phyloP scores from a whole-genome alignment of 2,113 vertebrate species.

The Callorhinus ursinus region DNA sequence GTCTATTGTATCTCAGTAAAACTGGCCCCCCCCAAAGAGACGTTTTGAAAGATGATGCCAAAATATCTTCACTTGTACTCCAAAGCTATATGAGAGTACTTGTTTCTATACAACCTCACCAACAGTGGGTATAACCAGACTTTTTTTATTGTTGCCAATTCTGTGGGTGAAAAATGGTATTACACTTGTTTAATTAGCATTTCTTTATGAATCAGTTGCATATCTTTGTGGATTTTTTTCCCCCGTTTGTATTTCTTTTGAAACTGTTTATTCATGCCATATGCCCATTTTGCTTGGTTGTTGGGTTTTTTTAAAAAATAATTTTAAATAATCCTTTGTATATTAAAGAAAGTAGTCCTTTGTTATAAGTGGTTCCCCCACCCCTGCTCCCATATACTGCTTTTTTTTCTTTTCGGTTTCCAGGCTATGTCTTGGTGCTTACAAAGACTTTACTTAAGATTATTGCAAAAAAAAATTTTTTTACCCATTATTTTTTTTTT shows the following conservation, averaged over 20 bases:
- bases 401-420: not conserved
- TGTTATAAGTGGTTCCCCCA: not conserved
- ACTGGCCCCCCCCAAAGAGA: not conserved
- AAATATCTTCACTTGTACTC: not conserved
- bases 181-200: not conserved
- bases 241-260: not conserved
- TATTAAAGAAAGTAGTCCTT: not conserved
- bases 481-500: not conserved
- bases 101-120: not conserved
- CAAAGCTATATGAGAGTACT: not conserved
- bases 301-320: not conserved
- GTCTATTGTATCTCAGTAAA: not conserved
- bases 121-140: not conserved
- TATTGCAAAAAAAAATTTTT: not conserved
- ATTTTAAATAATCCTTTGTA: not conserved
- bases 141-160: not conserved
- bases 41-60: not conserved
- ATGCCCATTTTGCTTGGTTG: constrained; percentile 13
- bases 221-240: not conserved
- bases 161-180: constrained; percentile 45
- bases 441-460: constrained; percentile 1
- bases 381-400: not conserved
- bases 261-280: not conserved
- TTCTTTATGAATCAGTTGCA: constrained; percentile 28
- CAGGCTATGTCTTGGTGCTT: not conserved